Conservation (phyloP, 2,888 invertebrate species). For the Agriopis marginaria region DNA sequence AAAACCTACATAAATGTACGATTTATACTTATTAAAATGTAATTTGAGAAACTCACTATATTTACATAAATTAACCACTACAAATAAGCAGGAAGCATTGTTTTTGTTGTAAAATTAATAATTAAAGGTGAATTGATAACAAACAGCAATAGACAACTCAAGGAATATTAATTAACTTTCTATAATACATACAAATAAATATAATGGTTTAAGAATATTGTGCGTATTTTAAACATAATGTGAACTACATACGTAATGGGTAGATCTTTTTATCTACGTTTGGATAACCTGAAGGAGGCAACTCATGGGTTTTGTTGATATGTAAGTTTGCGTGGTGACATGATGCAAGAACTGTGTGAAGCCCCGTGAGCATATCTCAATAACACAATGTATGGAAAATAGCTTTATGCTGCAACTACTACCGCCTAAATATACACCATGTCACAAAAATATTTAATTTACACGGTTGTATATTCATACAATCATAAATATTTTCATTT, state of each 20-base stretch:
- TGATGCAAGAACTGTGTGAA: slow-evolving; percentile 80
- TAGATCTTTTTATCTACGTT: slow-evolving; percentile 35
- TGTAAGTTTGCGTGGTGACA: slow-evolving; percentile 74
- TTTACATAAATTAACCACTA: slow-evolving; percentile 30
- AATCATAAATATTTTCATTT: slow-evolving; percentile 81
- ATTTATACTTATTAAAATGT: slow-evolving; percentile 13
- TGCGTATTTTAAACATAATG: slow-evolving; percentile 64
- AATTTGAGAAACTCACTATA: slow-evolving; percentile 20
- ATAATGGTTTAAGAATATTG: slow-evolving; percentile 53
- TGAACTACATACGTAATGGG: slow-evolving; percentile 38
- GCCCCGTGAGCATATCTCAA: slow-evolving; percentile 63
- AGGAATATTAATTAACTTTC: slow-evolving; percentile 35
- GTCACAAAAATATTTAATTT: slow-evolving; percentile 83
- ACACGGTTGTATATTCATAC: slow-evolving; percentile 73
- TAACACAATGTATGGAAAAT: slow-evolving; percentile 73
- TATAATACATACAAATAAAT: slow-evolving; percentile 47
- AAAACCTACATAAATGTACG: slow-evolving; percentile 14
- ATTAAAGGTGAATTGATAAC: slow-evolving; percentile 67
- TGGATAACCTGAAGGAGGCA: slow-evolving; percentile 58
- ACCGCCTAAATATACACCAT: slow-evolving; percentile 74
- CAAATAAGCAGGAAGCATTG: slow-evolving; percentile 43
- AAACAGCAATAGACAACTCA: slow-evolving; percentile 50
- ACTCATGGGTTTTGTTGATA: slow-evolving; percentile 71
- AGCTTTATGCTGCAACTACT: slow-evolving; percentile 62
- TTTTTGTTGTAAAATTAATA: slow-evolving; percentile 42